phyloP scores from a whole-genome alignment of 2,888 invertebrate genomes.

The Heteromyza rotundicornis region DNA sequence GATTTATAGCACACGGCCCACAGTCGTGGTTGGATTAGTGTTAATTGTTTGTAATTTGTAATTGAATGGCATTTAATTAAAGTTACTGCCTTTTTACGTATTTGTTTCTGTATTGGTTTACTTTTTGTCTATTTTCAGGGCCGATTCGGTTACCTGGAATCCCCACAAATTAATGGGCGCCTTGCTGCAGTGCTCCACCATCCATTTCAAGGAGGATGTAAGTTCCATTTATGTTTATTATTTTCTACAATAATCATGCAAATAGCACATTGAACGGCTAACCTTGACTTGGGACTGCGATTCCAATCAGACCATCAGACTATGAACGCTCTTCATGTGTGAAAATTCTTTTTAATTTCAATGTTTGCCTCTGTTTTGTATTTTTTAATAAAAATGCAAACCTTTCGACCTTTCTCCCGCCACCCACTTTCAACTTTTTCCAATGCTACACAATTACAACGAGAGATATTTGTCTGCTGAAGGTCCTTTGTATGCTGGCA shows the following conservation, averaged over 20 bases:
- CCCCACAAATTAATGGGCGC: conserved; percentile 99
- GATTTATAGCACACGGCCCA: conserved; percentile 51
- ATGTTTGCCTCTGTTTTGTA: too few relatives aligned
- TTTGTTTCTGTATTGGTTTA: conserved; percentile 36
- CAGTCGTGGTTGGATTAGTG: conserved; percentile 45
- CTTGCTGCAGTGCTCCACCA: conserved; percentile 94
- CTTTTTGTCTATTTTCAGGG: conserved; percentile 73
- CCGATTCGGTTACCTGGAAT: conserved; percentile 98
- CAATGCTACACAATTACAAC: neutral
- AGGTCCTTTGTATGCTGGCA: conserved; percentile 10
- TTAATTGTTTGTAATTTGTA: conserved; percentile 60
- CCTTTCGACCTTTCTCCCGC: neutral
- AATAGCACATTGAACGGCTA: too few relatives aligned
- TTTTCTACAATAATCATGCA: too few relatives aligned
- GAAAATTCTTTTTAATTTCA: neutral
- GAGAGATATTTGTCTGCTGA: neutral
- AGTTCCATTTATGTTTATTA: too few relatives aligned
- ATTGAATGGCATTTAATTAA: conserved; percentile 50
- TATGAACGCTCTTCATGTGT: neutral
- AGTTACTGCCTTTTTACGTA: conserved; percentile 21
- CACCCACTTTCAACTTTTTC: neutral
- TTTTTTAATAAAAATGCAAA: conserved; percentile 14
- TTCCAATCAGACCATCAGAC: too few relatives aligned
- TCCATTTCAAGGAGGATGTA: conserved; percentile 96
- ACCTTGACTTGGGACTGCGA: too few relatives aligned